Base-by-base conservation (phyloP, 2,888 invertebrate genomes). In the Cheilosia scutellata region DNA sequence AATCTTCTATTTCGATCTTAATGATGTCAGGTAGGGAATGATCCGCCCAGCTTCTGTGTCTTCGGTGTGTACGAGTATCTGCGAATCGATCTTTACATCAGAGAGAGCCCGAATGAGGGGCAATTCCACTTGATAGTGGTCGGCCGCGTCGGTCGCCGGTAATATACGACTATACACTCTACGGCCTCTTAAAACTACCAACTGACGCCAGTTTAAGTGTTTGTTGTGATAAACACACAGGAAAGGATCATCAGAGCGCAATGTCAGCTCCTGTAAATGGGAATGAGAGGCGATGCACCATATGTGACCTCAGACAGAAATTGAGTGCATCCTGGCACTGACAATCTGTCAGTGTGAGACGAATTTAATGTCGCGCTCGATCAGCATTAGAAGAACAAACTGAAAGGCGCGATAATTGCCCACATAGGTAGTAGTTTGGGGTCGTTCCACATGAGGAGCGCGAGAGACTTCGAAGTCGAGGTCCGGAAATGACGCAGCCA, bases 1-100 rank as follows among this genome's bases (percentile, higher is more conserved):
- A 86, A 86, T 86, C 86, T 86, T 72, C 86, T 86, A 86, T 86
- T 86, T 86, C 86, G 82, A 86, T 86, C 86, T 86, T 86, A 86
- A 86, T 86, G 86, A 86, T 86, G 86, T 76, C 86, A 86, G 86
- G 86, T 86, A 86, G 76, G 84, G 62, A 82, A 68, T 77, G 86
- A 86, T 86, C 86, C 86, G 82, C 82, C 86, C 86, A 86, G 86
- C 86, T 86, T 82, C 86, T 86, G 86, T 82, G 70, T 79, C 71
- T 80, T 75, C 33, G 55, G 49, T 57, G 78, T 68, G 57, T 72
- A 77, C 62, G 66, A 57, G 55, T 68, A 82, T 82, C 82, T 60
- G 70, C 60, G 75, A 70, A 65, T 71, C 55, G 82, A 86, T 86
- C 76, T 76, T 53, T 60, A 86, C 76, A 82, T 82, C 86, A 86